phyloP scores from a whole-genome alignment of 2,113 vertebrate genomes.

The zebrafish (Danio rerio) region GRCz12tu NC_133185.1:18590001-18590500 shows the following conservation, averaged over 20 bases:
- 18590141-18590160: not conserved
- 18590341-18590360: not conserved
- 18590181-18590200: not conserved
- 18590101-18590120: not conserved
- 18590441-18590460: slow-evolving; percentile 93
- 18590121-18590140: not conserved
- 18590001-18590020: no score
- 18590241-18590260: not conserved
- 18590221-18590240: not conserved
- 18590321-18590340: not conserved
- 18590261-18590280: no score
- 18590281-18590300: not conserved
- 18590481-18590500: slow-evolving; percentile 99
- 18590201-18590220: not conserved
- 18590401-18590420: slow-evolving; percentile 96
- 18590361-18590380: slow-evolving; percentile 87
- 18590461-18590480: slow-evolving; percentile 96
- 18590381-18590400: slow-evolving; percentile 93
- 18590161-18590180: not conserved
- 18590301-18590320: not conserved
- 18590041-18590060: no score
- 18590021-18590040: no score
- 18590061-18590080: no score
- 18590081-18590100: no score
- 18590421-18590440: slow-evolving; percentile 93